Percentiles rank a stretch among this genome's conserved stretches.
Evolutionary conservation across 2,113 vertebrate species (phyloP).

Genomic region (Lampris megalopsis): DNA sequence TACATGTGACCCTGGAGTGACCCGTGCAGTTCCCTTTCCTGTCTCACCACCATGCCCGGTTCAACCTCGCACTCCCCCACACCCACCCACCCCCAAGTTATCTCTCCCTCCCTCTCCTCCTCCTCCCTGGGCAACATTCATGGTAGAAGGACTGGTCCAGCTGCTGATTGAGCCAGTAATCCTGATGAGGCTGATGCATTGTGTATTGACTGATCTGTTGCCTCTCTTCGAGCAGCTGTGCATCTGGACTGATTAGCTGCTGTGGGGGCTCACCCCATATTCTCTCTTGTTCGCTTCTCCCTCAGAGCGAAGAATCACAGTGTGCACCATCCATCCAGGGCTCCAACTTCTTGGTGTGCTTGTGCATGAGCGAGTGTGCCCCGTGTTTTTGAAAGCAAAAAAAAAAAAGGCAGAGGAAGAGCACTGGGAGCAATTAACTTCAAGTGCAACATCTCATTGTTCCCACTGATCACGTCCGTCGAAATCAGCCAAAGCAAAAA

Average conservation of each 20-base stretch:
- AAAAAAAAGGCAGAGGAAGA: slow-evolving; percentile 62
- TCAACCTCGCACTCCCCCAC: slow-evolving; percentile 22
- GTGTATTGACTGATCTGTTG: slow-evolving; percentile 74
- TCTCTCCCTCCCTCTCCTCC: slow-evolving; percentile 13
- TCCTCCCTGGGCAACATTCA: slow-evolving; percentile 43
- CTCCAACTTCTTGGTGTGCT: slow-evolving; percentile 23
- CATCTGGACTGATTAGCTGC: slow-evolving; percentile 76
- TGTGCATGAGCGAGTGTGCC: slow-evolving; percentile 7
- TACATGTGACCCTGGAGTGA: slow-evolving; percentile 27
- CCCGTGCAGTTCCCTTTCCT: slow-evolving; percentile 14
- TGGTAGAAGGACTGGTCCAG: slow-evolving; percentile 47
- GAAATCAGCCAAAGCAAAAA: slow-evolving; percentile 64
- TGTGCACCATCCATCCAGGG: background rate
- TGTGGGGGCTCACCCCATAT: slow-evolving; percentile 63
- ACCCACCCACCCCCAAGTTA: background rate
- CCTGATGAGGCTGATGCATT: slow-evolving; percentile 74
- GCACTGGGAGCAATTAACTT: slow-evolving; percentile 81
- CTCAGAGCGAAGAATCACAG: slow-evolving; percentile 45
- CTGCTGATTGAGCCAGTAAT: slow-evolving; percentile 73
- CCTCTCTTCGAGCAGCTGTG: slow-evolving; percentile 69
- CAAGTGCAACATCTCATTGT: slow-evolving; percentile 53
- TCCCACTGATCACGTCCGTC: slow-evolving; percentile 60
- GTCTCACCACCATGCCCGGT: background rate
- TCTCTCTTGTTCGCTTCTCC: slow-evolving; percentile 48
- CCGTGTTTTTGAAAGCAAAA: slow-evolving; percentile 38